These are phyloP conservation scores for Dynastes grantii DNA, from an alignment of 2,888 invertebrate species.

Conservation along the genomic window DNA sequence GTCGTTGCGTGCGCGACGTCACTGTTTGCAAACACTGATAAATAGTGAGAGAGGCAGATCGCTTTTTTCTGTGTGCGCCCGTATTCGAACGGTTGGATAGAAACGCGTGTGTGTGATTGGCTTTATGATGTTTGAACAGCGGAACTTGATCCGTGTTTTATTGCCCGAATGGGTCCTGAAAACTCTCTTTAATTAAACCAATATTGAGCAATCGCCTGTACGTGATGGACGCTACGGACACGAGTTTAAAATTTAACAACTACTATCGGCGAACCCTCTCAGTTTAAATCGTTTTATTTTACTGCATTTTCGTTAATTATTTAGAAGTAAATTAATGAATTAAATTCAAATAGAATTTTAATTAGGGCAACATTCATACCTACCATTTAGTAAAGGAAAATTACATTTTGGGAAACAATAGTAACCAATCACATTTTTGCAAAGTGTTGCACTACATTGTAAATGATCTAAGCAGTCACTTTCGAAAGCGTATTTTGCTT, in stretches of 20 bases:
- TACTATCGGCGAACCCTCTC: constrained; percentile 8
- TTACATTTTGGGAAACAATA: too few species aligned
- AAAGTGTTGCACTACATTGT: too few species aligned
- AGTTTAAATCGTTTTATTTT: constrained; percentile 30
- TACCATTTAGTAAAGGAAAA: too few species aligned
- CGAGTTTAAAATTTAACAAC: constrained; percentile 48
- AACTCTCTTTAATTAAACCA: constrained; percentile 60
- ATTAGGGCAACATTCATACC: too few species aligned
- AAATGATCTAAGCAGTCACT: too few species aligned
- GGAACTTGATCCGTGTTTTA: constrained; percentile 62
- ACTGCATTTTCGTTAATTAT: constrained; percentile 6
- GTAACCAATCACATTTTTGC: too few species aligned
- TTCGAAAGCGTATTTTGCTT: too few species aligned
- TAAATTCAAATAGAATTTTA: neutral
- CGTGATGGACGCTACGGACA: constrained; percentile 50
- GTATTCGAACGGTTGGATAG: constrained; percentile 38
- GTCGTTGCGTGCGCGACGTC: constrained; percentile 68
- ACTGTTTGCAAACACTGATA: constrained; percentile 71
- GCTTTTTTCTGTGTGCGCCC: constrained; percentile 55
- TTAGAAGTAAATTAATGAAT: constrained; percentile 7
- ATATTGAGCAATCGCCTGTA: constrained; percentile 55
- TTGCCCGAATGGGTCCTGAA: constrained; percentile 55
- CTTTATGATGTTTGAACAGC: constrained; percentile 65
- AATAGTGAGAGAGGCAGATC: constrained; percentile 63
- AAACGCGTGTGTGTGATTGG: constrained; percentile 52